These are phyloP conservation scores for Meriones unguiculatus DNA, from an alignment of 2,113 vertebrate genomes.

Conservation along the genomic window DNA sequence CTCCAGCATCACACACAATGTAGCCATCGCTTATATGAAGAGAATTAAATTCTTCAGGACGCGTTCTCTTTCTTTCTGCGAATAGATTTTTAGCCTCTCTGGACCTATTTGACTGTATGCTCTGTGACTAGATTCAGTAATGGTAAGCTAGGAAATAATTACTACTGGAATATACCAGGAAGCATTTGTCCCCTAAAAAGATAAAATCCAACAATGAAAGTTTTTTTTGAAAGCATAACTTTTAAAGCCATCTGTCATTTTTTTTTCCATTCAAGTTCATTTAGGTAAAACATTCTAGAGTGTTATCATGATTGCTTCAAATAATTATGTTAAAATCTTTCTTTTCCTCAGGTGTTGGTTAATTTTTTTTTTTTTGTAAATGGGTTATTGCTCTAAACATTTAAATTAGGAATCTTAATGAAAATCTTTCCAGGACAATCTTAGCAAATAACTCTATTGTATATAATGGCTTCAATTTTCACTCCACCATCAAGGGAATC, in stretches of 20 bases:
- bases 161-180: background rate
- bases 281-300: constrained; percentile 50
- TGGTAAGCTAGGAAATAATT: constrained; percentile 61
- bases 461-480: constrained; percentile 18
- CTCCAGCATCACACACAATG: background rate
- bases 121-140: constrained; percentile 4
- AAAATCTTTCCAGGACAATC: constrained; percentile 53
- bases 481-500: background rate
- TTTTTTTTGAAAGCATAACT: constrained; percentile 50
- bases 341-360: constrained; percentile 8
- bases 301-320: constrained; percentile 1
- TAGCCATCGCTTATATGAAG: background rate
- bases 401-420: constrained; percentile 53
- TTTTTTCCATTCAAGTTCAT: constrained; percentile 49
- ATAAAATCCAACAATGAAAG: constrained; percentile 45
- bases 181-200: constrained; percentile 13
- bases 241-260: constrained; percentile 42
- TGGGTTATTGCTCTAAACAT: constrained; percentile 27
- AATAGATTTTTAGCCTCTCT: constrained; percentile 37
- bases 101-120: background rate
- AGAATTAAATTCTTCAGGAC: background rate
- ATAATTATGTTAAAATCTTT: constrained; percentile 48
- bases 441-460: constrained; percentile 18
- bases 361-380: constrained; percentile 51
- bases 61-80: background rate